Conservation (phyloP, 2,888 invertebrate genomes). For the Cotesia congregata region DNA sequence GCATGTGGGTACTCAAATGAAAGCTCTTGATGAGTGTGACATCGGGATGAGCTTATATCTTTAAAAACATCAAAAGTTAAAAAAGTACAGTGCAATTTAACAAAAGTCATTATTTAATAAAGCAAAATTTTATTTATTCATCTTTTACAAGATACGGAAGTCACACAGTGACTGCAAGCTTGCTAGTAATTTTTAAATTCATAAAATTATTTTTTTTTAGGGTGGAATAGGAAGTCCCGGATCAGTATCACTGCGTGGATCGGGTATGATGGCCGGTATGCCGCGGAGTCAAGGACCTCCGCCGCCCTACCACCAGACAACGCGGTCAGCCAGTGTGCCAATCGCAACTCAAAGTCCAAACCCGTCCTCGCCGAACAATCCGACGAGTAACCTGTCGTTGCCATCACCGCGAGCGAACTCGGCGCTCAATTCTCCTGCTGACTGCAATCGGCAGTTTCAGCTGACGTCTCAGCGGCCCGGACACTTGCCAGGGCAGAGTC, state of each 20-base stretch:
- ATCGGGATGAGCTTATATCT: too few species aligned
- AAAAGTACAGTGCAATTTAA: too few species aligned
- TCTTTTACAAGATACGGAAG: too few species aligned
- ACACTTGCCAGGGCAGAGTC: constrained; percentile 76
- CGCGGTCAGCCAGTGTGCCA: constrained; percentile 81
- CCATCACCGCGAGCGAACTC: constrained; percentile 82
- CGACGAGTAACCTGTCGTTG: constrained; percentile 79
- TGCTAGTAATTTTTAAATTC: neutral
- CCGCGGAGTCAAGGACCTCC: constrained; percentile 81
- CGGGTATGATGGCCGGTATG: constrained; percentile 66
- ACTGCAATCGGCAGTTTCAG: constrained; percentile 73
- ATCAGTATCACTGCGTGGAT: constrained; percentile 61
- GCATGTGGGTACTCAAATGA: too few species aligned
- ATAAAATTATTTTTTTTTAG: constrained; percentile 42
- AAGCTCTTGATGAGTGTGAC: too few species aligned
- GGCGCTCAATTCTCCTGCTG: constrained; percentile 80
- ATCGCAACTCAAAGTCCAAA: constrained; percentile 82
- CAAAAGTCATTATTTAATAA: too few species aligned
- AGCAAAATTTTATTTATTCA: too few species aligned
- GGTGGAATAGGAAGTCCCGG: constrained; percentile 60
- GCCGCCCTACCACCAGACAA: constrained; percentile 83
- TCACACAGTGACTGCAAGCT: neutral
- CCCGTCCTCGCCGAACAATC: constrained; percentile 81
- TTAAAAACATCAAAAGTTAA: too few species aligned
- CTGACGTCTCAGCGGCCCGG: constrained; percentile 64